Conservation (phyloP, 2,888 invertebrate species). For the Atherix ibis region DNA sequence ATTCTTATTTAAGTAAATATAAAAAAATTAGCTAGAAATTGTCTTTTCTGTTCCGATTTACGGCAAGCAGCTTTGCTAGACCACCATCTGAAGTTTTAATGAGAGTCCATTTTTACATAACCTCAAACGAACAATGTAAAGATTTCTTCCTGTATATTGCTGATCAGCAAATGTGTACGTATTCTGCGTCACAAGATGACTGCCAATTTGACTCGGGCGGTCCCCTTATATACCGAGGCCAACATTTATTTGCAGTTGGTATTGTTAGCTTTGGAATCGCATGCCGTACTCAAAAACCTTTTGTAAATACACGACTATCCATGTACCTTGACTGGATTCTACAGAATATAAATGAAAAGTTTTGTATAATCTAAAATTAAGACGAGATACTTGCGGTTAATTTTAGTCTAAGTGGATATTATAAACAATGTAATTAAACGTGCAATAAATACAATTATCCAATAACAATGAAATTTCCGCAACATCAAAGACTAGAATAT, state of each 20-base stretch:
- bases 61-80: conserved; percentile 33
- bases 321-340: conserved; percentile 41
- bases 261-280: conserved; percentile 39
- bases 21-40: neutral
- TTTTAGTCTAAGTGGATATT: too few relatives aligned
- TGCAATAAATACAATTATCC: too few relatives aligned
- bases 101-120: conserved; percentile 36
- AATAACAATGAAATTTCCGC: too few relatives aligned
- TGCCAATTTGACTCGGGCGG: conserved; percentile 43
- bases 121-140: conserved; percentile 31
- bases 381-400: too few relatives aligned
- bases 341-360: conserved; percentile 22
- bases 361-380: too few relatives aligned
- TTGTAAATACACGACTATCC: conserved; percentile 41
- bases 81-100: conserved; percentile 34
- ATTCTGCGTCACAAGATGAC: conserved; percentile 32
- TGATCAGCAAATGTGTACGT: conserved; percentile 34
- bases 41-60: neutral
- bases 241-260: conserved; percentile 35
- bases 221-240: conserved; percentile 34
- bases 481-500: too few relatives aligned
- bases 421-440: too few relatives aligned
- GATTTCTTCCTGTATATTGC: conserved; percentile 15
- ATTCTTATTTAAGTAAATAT: neutral
- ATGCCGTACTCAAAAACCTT: conserved; percentile 36